Conservation (phyloP, 2,797 vertebrate genomes). For the Lacerta bilineata region DNA sequence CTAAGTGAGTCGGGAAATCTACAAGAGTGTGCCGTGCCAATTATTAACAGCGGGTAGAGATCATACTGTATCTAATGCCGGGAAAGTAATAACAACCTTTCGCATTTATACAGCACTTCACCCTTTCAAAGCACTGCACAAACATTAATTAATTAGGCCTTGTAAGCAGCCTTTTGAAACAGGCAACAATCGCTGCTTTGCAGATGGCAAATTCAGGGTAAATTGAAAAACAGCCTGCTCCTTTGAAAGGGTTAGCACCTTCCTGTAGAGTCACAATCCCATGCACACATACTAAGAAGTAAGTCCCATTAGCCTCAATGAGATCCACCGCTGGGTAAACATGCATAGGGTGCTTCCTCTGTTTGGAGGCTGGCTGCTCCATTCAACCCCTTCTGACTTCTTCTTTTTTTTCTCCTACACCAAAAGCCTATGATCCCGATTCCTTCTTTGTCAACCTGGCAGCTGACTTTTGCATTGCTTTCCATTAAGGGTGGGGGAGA, state of each 20-base stretch:
- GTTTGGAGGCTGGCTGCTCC: not conserved
- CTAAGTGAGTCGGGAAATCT: conserved; percentile 22
- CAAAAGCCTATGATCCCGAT: not conserved
- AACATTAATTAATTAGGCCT: conserved; percentile 60
- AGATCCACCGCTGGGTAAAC: not conserved
- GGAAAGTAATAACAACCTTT: conserved; percentile 31
- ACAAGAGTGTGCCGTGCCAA: not conserved
- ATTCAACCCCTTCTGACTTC: not conserved
- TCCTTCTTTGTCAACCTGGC: too few relatives aligned
- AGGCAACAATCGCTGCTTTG: not conserved
- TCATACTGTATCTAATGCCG: not conserved
- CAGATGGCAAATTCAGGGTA: not conserved
- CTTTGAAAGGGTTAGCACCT: not conserved
- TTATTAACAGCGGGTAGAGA: conserved; percentile 1
- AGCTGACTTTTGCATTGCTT: too few relatives aligned
- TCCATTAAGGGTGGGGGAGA: too few relatives aligned
- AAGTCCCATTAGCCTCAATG: not conserved
- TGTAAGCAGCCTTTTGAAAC: conserved; percentile 44
- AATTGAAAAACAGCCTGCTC: not conserved
- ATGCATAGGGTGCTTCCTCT: not conserved
- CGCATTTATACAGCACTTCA: conserved; percentile 22
- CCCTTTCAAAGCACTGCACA: conserved; percentile 24
- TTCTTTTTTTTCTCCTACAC: not conserved
- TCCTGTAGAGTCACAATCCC: not conserved
- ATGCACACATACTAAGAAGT: not conserved